A percentile compares a stretch with the other conserved stretches of the same genome.
Evolutionary conservation across 2,888 invertebrate species (phyloP).

Genomic region (Galerucella pusilla): DNA sequence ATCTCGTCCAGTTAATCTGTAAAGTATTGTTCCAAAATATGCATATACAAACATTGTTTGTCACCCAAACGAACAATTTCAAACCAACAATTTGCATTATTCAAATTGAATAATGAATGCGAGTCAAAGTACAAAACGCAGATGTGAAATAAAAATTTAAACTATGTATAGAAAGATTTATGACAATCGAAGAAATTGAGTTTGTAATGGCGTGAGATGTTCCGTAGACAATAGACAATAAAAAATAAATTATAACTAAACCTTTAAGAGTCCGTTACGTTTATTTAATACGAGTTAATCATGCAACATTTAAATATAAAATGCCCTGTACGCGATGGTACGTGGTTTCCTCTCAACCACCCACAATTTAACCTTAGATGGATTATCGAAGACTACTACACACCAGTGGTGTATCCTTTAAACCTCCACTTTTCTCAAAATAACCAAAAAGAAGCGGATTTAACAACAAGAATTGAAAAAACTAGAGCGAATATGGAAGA

Average conservation of each 20-base stretch:
- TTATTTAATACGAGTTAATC: constrained; percentile 67
- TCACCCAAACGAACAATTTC: constrained; percentile 18
- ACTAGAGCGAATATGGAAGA: no score
- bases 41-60: constrained; percentile 8
- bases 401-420: constrained; percentile 35
- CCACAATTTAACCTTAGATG: constrained; percentile 50
- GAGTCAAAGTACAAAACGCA: constrained; percentile 26
- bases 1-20: constrained; percentile 16
- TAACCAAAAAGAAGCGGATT: no score
- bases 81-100: constrained; percentile 27
- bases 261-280: constrained; percentile 65
- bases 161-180: constrained; percentile 54
- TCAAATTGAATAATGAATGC: constrained; percentile 32
- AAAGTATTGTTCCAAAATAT: constrained; percentile 18
- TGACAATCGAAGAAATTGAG: constrained; percentile 60
- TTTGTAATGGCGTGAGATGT: constrained; percentile 63
- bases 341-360: constrained; percentile 56
- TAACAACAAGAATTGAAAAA: no score
- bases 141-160: constrained; percentile 44
- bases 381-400: constrained; percentile 43
- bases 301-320: constrained; percentile 68
- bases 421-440: not conserved
- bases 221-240: constrained; percentile 63
- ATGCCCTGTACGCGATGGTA: constrained; percentile 65
- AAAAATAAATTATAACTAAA: constrained; percentile 66